phyloP scores from a whole-genome alignment of 2,113 vertebrate species.

The Microtus ochrogaster region DNA sequence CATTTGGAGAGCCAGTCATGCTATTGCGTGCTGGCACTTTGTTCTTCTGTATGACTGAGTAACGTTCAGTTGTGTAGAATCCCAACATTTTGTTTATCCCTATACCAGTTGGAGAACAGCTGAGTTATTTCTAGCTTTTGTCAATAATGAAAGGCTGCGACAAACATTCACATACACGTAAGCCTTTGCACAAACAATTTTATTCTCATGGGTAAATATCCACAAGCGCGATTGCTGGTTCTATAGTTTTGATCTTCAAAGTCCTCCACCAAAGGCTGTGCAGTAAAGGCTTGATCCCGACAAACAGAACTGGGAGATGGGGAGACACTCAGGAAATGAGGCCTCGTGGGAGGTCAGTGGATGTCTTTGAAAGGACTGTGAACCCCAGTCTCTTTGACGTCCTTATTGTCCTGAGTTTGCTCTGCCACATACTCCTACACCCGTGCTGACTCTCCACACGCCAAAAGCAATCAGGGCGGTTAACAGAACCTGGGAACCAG shows the following conservation, averaged over 20 bases:
- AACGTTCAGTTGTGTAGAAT: background rate
- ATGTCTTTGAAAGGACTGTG: background rate
- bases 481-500: background rate
- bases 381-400: background rate
- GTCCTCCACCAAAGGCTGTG: background rate
- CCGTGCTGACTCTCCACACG: background rate
- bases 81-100: slow-evolving; percentile 25
- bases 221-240: background rate
- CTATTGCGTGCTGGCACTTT: background rate
- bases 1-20: background rate
- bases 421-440: background rate
- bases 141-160: background rate
- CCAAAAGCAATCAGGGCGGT: background rate
- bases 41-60: background rate
- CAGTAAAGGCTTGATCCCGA: background rate
- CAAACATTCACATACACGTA: background rate
- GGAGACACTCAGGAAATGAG: background rate
- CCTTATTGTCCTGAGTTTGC: background rate
- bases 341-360: background rate
- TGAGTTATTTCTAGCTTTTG: slow-evolving; percentile 32
- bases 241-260: background rate
- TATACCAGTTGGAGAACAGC: background rate
- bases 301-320: background rate
- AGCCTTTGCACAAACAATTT: slow-evolving; percentile 19
- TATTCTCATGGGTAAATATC: slow-evolving; percentile 6